phyloP scores from a whole-genome alignment of 2,797 vertebrate genomes.

The Carapus acus region DNA sequence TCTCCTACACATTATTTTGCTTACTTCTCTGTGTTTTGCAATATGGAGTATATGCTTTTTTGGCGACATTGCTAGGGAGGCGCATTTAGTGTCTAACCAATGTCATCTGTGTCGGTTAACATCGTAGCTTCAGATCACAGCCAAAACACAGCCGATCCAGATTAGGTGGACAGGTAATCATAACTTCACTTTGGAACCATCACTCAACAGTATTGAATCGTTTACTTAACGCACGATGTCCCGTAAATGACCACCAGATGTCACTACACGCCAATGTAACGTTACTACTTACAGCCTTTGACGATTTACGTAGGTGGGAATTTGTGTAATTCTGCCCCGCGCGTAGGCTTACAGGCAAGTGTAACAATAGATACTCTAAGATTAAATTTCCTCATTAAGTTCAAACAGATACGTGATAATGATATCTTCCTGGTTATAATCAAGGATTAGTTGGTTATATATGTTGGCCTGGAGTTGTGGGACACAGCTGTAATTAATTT shows the following conservation, averaged over 20 bases:
- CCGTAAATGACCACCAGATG: conserved; percentile 40
- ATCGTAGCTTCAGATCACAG: neutral
- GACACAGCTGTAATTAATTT: too few relatives aligned
- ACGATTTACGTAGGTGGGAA: neutral
- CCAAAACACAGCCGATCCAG: neutral
- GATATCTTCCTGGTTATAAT: neutral
- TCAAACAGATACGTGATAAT: neutral
- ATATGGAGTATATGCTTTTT: neutral
- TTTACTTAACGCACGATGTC: neutral
- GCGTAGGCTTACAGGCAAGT: conserved; percentile 9
- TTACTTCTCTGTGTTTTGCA: neutral
- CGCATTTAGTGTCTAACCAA: neutral
- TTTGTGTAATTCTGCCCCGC: neutral
- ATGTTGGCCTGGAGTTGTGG: neutral
- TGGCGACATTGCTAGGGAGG: neutral
- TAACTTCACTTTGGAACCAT: neutral
- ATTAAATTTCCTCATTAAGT: neutral
- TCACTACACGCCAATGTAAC: conserved; percentile 14
- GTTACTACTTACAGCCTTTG: neutral
- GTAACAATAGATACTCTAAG: too few relatives aligned
- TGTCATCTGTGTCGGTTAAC: neutral
- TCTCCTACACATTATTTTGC: neutral
- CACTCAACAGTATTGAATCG: too few relatives aligned
- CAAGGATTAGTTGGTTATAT: neutral
- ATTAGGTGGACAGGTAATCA: neutral